These are phyloP conservation scores for Abrostola tripartita DNA, from an alignment of 2,888 invertebrate species.

Conservation along the genomic window DNA sequence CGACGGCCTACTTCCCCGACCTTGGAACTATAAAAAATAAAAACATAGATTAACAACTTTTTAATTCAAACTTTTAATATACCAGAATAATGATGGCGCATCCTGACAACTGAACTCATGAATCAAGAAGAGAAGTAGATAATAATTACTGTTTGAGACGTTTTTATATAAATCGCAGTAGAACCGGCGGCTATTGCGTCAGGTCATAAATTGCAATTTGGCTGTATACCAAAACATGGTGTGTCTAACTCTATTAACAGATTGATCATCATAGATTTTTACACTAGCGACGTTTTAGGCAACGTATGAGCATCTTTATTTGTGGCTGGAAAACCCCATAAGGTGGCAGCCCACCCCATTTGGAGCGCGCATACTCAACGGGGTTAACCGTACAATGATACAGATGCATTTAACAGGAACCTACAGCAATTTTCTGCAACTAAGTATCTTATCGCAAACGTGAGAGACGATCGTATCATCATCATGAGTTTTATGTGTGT, in stretches of 20 bases:
- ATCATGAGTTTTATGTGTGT: too few species aligned
- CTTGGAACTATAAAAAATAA: slow-evolving; percentile 23
- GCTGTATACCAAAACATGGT: slow-evolving; percentile 66
- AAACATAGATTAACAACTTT: slow-evolving; percentile 28
- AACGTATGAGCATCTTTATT: neutral
- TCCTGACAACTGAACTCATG: slow-evolving; percentile 48
- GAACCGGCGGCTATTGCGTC: slow-evolving; percentile 66
- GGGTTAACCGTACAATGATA: too few species aligned
- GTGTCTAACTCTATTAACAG: slow-evolving; percentile 56
- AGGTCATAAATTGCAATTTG: slow-evolving; percentile 76
- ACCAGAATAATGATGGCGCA: slow-evolving; percentile 29
- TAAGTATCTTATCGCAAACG: too few species aligned
- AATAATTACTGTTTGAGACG: slow-evolving; percentile 60
- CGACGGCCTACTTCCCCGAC: slow-evolving; percentile 30
- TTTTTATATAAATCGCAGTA: slow-evolving; percentile 63
- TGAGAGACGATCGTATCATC: too few species aligned
- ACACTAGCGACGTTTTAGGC: neutral
- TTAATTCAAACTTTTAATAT: slow-evolving; percentile 35
- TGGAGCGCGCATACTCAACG: too few species aligned
- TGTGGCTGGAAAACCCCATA: neutral
- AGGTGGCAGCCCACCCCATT: neutral
- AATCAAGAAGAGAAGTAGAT: slow-evolving; percentile 58
- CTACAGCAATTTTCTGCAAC: too few species aligned
- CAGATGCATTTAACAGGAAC: too few species aligned
- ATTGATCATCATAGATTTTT: slow-evolving; percentile 22